Evolutionary conservation across 2,797 vertebrate genomes (phyloP), one percentile per base, ranked within the genome.

Genomic region (Xerus rutilus): DNA sequence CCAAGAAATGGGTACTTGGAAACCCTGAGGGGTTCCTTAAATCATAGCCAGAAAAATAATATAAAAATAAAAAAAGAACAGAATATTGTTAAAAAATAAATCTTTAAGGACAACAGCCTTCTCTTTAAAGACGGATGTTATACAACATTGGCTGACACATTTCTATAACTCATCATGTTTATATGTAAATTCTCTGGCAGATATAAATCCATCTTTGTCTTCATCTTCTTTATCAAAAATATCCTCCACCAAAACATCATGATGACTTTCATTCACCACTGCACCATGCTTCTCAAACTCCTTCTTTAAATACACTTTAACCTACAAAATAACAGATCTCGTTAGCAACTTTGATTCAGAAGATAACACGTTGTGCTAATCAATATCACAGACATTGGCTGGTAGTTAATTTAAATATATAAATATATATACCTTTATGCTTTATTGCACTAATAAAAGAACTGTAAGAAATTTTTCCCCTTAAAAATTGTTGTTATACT

Each of bases 141-240:
- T 77, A 89, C 59, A 90, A 95, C 93, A 85, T 74, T 12, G 86
- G n/a, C 54, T 86, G 90, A 85, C 0, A 0, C 17, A 91, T 92
- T 72, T 97, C 98, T 98, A 99, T 76, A 99, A 99, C 96, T 99
- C 99, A 85, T 99, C 99, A 0, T 99, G 99, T 96, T 99, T 99
- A 98, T 99, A 99, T 0, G 99, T 99, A 97, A 99, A 99, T 98
- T 99, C 99, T 97, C 99, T 99, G 62, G 99, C 99, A 94, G 99
- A 99, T 98, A 99, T 99, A 98, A 99, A 99, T 47, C 99, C 99
- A 13, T 99, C 99, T 86, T 98, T 98, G 96, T 99, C 99, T 98
- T 99, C 98, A 96, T 99, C 99, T 98, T 99, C 99, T 98, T 99
- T 99, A 96, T 99, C 98, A 97, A 99, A 99, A 97, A 99, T 99